Conservation (phyloP, 2,113 vertebrate genomes). For the Toxotes jaculatrix region DNA sequence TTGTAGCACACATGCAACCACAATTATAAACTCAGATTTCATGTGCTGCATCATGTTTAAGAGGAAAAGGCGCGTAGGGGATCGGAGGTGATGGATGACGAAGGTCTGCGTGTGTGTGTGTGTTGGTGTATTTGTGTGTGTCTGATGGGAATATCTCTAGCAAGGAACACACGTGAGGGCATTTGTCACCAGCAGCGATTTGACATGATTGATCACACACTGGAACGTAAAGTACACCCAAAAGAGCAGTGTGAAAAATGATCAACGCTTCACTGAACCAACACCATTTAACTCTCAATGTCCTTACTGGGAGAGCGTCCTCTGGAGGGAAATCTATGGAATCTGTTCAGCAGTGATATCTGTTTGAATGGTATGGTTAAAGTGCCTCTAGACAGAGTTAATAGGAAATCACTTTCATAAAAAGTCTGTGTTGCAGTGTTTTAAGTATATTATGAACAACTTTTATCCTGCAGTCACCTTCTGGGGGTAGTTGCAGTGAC, state of each 20-base stretch:
- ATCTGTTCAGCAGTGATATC: neutral
- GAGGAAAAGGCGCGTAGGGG: neutral
- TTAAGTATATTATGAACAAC: neutral
- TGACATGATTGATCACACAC: slow-evolving; percentile 62
- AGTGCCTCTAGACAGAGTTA: neutral
- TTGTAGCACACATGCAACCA: slow-evolving; percentile 12
- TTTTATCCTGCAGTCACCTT: neutral
- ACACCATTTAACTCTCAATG: slow-evolving; percentile 32
- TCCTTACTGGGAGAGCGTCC: slow-evolving; percentile 19
- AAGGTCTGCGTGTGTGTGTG: neutral
- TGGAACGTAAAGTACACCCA: slow-evolving; percentile 43
- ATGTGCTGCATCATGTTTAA: neutral
- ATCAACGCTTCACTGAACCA: slow-evolving; percentile 42
- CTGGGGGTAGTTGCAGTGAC: neutral
- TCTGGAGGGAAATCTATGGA: slow-evolving; percentile 11
- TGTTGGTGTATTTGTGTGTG: neutral
- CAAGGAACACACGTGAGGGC: slow-evolving; percentile 26
- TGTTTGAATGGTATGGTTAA: neutral
- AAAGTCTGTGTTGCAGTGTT: neutral
- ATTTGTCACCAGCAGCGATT: slow-evolving; percentile 59
- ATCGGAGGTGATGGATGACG: slow-evolving; percentile 34
- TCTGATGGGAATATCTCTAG: slow-evolving; percentile 38
- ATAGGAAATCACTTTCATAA: neutral
- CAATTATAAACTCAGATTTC: slow-evolving; percentile 19
- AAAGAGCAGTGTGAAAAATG: slow-evolving; percentile 63